Evolutionary conservation across 2,797 vertebrate species (phyloP).

Genomic region (Anas bahamensis): DNA sequence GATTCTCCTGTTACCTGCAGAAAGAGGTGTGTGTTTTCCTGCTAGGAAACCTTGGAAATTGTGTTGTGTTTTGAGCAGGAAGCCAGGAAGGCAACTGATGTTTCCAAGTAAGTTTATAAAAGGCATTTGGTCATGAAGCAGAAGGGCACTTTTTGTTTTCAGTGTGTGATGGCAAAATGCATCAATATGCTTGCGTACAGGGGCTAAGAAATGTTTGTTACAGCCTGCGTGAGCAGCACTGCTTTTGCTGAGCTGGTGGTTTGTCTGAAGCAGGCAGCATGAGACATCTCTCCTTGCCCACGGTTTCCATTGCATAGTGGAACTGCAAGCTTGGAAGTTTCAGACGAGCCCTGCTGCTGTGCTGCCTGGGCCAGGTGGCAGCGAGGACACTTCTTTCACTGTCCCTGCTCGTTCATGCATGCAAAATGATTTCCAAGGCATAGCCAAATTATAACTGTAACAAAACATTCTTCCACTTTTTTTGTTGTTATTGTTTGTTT

Average conservation of each 20-base stretch:
- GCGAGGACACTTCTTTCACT: not conserved
- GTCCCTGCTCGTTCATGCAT: not conserved
- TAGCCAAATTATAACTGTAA: not conserved
- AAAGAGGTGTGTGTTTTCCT: not conserved
- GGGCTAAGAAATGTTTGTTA: not conserved
- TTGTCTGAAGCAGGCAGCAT: not conserved
- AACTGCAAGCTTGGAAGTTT: not conserved
- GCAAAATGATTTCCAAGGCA: not conserved
- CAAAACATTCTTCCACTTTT: not conserved
- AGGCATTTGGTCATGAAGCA: not conserved
- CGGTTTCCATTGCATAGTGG: accelerated
- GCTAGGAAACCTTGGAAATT: not conserved
- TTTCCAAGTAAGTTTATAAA: not conserved
- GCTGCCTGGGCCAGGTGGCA: not conserved
- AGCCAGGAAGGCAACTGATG: not conserved
- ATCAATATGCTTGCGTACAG: not conserved
- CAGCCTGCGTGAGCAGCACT: not conserved
- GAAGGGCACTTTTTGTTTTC: not conserved
- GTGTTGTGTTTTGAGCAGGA: not conserved
- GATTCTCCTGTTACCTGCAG: not conserved
- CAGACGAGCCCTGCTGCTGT: not conserved
- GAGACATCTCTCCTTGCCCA: not conserved
- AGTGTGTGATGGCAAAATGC: not conserved
- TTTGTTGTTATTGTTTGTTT: not conserved
- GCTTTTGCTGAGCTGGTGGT: not conserved